Evolutionary conservation across 2,888 invertebrate genomes (phyloP), one percentile per base, ranked within the genome.

Genomic region (Vandiemenella viatica): DNA sequence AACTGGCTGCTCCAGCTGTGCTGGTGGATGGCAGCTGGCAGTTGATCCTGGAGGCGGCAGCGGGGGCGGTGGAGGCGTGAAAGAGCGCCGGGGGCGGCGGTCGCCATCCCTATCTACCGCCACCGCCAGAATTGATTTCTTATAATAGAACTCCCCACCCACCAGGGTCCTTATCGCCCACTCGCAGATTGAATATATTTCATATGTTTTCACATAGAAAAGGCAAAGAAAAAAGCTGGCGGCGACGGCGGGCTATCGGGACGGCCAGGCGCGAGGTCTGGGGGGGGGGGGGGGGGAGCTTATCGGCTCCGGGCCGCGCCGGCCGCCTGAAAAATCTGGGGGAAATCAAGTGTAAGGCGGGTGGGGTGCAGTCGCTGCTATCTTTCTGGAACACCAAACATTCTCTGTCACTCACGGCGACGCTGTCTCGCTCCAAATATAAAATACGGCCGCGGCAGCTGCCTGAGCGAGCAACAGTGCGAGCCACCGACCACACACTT

Each of bases 151-250:
- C 59, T 57, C 59, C 74, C n/a, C 59, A 48, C 48, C 51, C 59
- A 60, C 62, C 62, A 62, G 62, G 59, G 59, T 58, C 59, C 74
- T 77, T 79, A 79, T 79, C 79, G 67, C 66, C 57, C 60, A 67
- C 67, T 68, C 71, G 71, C 76, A 77, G 76, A 77, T 77, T 76
- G 76, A 77, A 77, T 76, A 76, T 75, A 76, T 76, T 76, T 76
- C 76, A 76, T 74, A 73, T 73, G 67, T 67, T 67, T 67, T 65
- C 67, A 67, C 65, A 67, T 50, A 64, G 63, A 62, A 63, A 58
- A 57, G 41, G 49, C 43, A 37, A 45, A 48, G 43, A 45, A 40
- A 40, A 41, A 44, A 16, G 21, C 37, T 45, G 46, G 51, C 22
- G 51, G 17, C 37, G 48, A 37, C 16, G 40, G 1, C 18, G 7